Base-by-base conservation (phyloP, 2,113 vertebrate species). In the Xenotilapia flavipinnis region DNA sequence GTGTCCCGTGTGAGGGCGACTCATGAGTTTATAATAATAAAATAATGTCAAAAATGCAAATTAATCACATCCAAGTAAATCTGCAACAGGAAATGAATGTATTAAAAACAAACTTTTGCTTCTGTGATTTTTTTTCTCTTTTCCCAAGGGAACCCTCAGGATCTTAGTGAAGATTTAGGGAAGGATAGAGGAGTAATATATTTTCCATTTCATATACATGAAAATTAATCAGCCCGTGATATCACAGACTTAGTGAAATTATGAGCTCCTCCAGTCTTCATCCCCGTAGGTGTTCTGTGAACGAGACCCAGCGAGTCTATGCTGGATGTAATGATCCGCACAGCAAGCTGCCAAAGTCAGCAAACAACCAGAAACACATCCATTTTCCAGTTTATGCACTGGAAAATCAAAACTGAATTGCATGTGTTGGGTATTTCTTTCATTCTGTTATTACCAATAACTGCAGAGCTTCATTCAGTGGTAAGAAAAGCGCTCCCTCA, bases 11-110 rank as follows among this genome's bases (percentile, higher is more conserved):
- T 60, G n/a, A 47, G 7, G 36, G 58, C 6, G 28, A 0, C 47
- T 17, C 1, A 7, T 2, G 70, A 3, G 14, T n/a, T 14, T 45
- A 11, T 40, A 40, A 40, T 26, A 42, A 31, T 13, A 26, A 28
- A 28, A 6, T 12, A 0, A 47, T 75, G 14, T 75, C 0, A 68
- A 68, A 65, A 68, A 68, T 28, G 40, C 9, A 75, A 28, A 26
- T 47, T 10, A 19, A 47, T 0, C 0, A 77, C 10, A 19, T 31
- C 10, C 45, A 77, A 49, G 1, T 49, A 49, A 77, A 49, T 77
- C 4, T 49, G 9, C 42, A 77, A 5, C 40, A 49, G 42, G 40
- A 73, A 73, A 17, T 45, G 1, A 60, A 17, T 17, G 15, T 17
- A 33, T 62, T 75, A 45, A 31, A 73, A 68, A 13, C 62, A 68